Base-by-base conservation (phyloP, 1,140 invertebrate species). In the Lucilia sericata region DNA sequence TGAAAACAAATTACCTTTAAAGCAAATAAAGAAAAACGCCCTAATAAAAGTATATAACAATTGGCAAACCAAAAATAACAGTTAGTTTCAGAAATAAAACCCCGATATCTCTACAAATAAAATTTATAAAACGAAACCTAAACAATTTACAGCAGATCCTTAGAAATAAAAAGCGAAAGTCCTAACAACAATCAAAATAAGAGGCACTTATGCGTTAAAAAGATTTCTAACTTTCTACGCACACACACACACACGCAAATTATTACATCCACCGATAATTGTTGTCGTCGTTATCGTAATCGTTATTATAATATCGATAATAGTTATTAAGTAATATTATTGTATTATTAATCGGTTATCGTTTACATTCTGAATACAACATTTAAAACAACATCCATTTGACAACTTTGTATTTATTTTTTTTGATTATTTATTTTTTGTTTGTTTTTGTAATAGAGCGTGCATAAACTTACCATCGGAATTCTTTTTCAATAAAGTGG, bases 401-500 rank as follows among this genome's bases (percentile, higher is more conserved):
- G 76, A 80, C 76, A 80, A 80, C 76, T 21, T 80, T 42, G 75
- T 8, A 19, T n/a, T 60, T 8, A 19, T n/a, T 60, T 60, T 60
- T 60, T 60, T 60, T 60, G 13, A n/a, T 60, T 17, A 5, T n/a
- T 17, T 60, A 60, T 17, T 60, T 17, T n/a, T 60, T 14, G 13
- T 17, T 60, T 70, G 21, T 70, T 70, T 70, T 70, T 70, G n/a
- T 19, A 80, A 80, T 49, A 85, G 84, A 86, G 88, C 87, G 78
- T 81, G 36, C 80, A 74, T 70, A 78, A 49, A 94, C 95, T 94
- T 94, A 96, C 95, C 95, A 92, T 96, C 95, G 85, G 95, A 96
- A 92, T 95, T 96, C 93, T 94, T 95, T 92, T 96, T 96, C 89
- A 94, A 94, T 89, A 95, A 92, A 87, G 94, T 94, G 85, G 94